Conservation (phyloP, 2,797 vertebrate genomes). For the Cheirogaleus major region DNA sequence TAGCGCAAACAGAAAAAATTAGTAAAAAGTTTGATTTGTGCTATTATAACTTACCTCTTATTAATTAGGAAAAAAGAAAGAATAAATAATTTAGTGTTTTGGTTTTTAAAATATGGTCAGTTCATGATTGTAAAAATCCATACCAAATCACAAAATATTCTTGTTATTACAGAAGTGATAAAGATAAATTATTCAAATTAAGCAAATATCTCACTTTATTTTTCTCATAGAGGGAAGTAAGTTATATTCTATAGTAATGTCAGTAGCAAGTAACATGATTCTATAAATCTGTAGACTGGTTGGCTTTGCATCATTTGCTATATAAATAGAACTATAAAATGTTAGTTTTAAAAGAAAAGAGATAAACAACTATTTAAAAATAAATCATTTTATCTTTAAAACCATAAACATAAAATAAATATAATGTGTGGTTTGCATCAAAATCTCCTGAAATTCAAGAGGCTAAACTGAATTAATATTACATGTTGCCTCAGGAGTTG, state of each 20-base stretch:
- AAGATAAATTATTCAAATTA: constrained; percentile 34
- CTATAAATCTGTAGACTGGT: background rate
- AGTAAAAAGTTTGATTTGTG: background rate
- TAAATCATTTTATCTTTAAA: constrained; percentile 54
- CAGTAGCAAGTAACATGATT: constrained; percentile 1
- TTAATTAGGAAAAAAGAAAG: background rate
- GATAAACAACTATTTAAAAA: constrained; percentile 46
- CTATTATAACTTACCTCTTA: background rate
- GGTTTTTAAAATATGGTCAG: background rate
- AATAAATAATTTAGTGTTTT: background rate
- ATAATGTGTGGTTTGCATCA: background rate
- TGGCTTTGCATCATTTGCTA: constrained; percentile 1
- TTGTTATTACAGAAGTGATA: background rate
- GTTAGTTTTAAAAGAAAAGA: constrained; percentile 1
- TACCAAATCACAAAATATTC: constrained; percentile 28
- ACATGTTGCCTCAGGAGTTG: constrained; percentile 41
- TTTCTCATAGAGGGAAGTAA: background rate
- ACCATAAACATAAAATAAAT: constrained; percentile 49
- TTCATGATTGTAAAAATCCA: background rate
- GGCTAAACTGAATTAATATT: constrained; percentile 59
- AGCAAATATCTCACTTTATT: background rate
- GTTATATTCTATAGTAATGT: background rate
- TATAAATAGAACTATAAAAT: constrained; percentile 28
- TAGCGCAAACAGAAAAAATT: background rate
- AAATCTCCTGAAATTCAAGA: constrained; percentile 54